Evolutionary conservation across 2,888 invertebrate genomes (phyloP), one percentile per base, ranked within the genome.

Genomic region (Ophonus ardosiacus): DNA sequence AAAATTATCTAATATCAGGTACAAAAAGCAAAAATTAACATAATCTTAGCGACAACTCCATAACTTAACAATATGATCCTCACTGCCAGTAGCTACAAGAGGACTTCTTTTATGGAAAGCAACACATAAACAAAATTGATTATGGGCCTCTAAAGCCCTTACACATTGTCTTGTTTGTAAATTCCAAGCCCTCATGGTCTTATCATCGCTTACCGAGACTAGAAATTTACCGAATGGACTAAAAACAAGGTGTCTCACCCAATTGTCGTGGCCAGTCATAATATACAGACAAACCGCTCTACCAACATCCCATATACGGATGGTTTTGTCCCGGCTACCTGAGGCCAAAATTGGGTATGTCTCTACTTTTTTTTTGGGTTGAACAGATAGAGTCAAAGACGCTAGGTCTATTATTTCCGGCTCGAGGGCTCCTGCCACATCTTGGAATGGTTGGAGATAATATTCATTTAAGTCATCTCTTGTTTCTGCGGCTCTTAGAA

Each of bases 201-300:
- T 98, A 93, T 99, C 98, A 93, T 99, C 98, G 90, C 97, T 96
- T 86, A 97, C 98, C 88, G 97, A 97, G 90, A 99, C 94, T 91
- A 99, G 94, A 93, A 95, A 98, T 93, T 98, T 97, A 88, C 98
- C 98, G 90, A 97, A 97, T 86, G 98, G 98, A 93, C 98, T 98
- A 94, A 98, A 98, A 90, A 51, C 43, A 13, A 51, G 8, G 2
- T 51, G 43, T 10, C 43, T 7, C 13, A 51, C 13, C 43, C 43
- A 51, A 4, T 10, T 51, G 10, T 8, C 13, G 13, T 51, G 43
- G 2, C 43, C 43, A 51, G 43, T 51, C 13, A 51, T 8, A 13
- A 51, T 13, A 13, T 13, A 51, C 43, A 51, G 13, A 13, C 43
- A 51, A 2, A 51, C 43, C 10, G 8, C 43, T 51, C 13, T 51